These are phyloP conservation scores for Periplaneta americana DNA, from an alignment of 1,140 invertebrate genomes.

Conservation along the genomic window DNA sequence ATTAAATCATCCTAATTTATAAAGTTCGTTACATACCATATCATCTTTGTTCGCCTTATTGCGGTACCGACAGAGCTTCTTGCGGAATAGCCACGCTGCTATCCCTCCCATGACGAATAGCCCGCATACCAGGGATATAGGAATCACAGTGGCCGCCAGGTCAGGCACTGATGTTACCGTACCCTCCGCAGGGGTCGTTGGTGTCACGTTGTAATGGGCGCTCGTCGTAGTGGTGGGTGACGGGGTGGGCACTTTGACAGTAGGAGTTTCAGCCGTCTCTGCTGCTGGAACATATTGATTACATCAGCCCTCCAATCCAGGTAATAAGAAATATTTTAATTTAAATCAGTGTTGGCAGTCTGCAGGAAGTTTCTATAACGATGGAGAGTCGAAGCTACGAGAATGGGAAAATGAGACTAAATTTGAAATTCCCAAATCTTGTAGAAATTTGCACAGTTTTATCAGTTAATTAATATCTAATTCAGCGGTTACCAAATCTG, in stretches of 20 bases:
- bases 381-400: too few species aligned
- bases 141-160: constrained; percentile 49
- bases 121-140: constrained; percentile 47
- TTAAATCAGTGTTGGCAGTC: too few species aligned
- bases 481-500: too few species aligned
- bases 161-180: constrained; percentile 33
- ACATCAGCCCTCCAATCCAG: too few species aligned
- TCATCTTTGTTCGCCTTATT: constrained; percentile 36
- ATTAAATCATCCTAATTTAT: too few species aligned
- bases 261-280: background rate
- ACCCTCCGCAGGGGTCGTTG: constrained; percentile 24
- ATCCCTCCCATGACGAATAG: constrained; percentile 48
- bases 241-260: background rate
- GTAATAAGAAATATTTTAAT: too few species aligned
- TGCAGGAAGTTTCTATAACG: too few species aligned
- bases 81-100: constrained; percentile 47
- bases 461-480: too few species aligned
- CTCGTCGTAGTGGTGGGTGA: constrained; percentile 5
- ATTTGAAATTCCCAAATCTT: too few species aligned
- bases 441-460: too few species aligned
- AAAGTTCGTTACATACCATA: constrained; percentile 10
- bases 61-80: constrained; percentile 46
- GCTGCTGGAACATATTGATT: too few species aligned
- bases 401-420: too few species aligned
- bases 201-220: constrained; percentile 12